Evolutionary conservation across 2,888 invertebrate genomes (phyloP).

Genomic region (Ernsta delagoae): DNA sequence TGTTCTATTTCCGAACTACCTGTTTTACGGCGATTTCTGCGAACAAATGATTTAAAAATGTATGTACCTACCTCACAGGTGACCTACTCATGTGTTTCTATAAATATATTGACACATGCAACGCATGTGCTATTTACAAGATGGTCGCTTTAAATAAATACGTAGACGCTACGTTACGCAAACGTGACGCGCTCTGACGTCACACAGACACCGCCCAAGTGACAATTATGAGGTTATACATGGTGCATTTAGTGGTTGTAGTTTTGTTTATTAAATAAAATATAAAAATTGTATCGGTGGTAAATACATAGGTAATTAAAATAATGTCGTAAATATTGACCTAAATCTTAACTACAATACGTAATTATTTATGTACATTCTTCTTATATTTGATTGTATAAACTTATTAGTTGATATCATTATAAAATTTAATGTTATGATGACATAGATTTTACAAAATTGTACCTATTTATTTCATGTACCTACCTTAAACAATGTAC

Average conservation of each 20-base stretch:
- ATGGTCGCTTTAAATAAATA: conserved; percentile 62
- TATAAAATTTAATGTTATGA: too few relatives aligned
- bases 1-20: conserved; percentile 30
- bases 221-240: conserved; percentile 41
- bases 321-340: too few relatives aligned
- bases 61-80: conserved; percentile 52
- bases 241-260: conserved; percentile 11
- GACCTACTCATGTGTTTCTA: conserved; percentile 66
- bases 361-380: background rate
- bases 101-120: conserved; percentile 68
- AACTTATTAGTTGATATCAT: too few relatives aligned
- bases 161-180: conserved; percentile 62
- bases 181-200: conserved; percentile 71
- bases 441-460: too few relatives aligned
- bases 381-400: too few relatives aligned
- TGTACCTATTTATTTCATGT: too few relatives aligned
- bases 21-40: conserved; percentile 30
- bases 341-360: background rate
- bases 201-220: conserved; percentile 50
- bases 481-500: too few relatives aligned
- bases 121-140: conserved; percentile 73
- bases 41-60: conserved; percentile 37
- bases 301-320: background rate
- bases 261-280: background rate
- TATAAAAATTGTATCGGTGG: too few relatives aligned